Base-by-base conservation (phyloP, 92 coral and sea anemone species). In the Zoanthus sansibaricus region DNA sequence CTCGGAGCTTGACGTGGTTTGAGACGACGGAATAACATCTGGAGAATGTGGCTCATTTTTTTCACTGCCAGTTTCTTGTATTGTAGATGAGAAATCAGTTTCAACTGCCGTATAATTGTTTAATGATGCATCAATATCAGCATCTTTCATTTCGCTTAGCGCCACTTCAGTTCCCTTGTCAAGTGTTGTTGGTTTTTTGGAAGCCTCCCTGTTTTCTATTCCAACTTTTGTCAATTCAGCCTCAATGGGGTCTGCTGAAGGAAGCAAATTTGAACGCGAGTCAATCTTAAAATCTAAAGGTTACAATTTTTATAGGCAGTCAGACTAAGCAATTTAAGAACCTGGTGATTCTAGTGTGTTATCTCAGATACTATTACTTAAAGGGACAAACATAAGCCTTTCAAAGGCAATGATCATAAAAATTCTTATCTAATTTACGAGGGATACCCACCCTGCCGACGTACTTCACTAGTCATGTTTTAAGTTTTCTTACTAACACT, bases 11-110 rank as follows among this genome's bases (percentile, higher is more conserved):
- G 94, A 83, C 12, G 90, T 74, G 32, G 86, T 78, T 75, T 96
- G 98, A 25, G 98, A 96, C 13, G 98, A 96, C 7, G 98, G 98
- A 62, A 96, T 96, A 25, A 96, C 77, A 89, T 96, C 98, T 17
- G 98, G 98, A 66, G 98, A 96, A 64, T 90, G 87, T 16, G 49
- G n/a, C 37, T 51, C 88, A 10, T 44, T 49, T 31, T 52, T 76
- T 33, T 54, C 80, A 51, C 69, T 54, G 9, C 44, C 79, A 9
- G 48, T 11, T 30, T 72, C 58, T 30, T 83, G 37, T 6, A 33
- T 72, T 14, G 70, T 14, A 37, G 87, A 71, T 16, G 71, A 72
- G 30, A 15, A 3, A 54, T 17, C 25, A 33, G 9, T 72, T 1
- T 70, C 47, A 3, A 13, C 21, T 5, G 4, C 51, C 9, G 30